A percentile compares a stretch with the other conserved stretches of the same genome.
phyloP scores from a whole-genome alignment of 2,888 invertebrate genomes.

The Tridacna crocea region DNA sequence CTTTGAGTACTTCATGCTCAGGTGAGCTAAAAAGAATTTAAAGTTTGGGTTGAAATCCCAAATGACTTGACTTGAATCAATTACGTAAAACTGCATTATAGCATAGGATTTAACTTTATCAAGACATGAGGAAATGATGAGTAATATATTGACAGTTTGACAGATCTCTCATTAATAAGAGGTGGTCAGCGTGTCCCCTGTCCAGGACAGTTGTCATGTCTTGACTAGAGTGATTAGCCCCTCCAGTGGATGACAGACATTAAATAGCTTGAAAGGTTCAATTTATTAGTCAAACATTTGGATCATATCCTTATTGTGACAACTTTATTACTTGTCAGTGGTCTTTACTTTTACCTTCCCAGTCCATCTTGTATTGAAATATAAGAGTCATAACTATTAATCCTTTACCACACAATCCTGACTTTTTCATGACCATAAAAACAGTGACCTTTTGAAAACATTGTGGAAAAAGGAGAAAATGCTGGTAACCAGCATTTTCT shows the following conservation, averaged over 20 bases:
- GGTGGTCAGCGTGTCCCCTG: conserved; percentile 19
- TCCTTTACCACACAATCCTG: background rate
- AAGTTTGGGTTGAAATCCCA: too few relatives aligned
- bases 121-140: conserved; percentile 15
- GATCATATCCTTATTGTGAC: conserved; percentile 1
- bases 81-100: too few relatives aligned
- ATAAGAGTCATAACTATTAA: background rate
- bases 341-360: background rate
- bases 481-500: background rate
- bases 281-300: conserved; percentile 21
- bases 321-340: conserved; percentile 10
- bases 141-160: conserved; percentile 12
- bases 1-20: too few relatives aligned
- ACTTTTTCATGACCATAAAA: too few relatives aligned
- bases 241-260: background rate
- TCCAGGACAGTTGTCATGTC: conserved; percentile 14
- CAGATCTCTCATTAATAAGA: background rate
- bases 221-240: conserved; percentile 13
- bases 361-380: background rate
- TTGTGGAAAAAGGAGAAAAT: background rate
- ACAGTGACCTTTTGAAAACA: too few relatives aligned
- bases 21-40: too few relatives aligned
- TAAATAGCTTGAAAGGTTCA: conserved; percentile 11
- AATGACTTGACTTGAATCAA: too few relatives aligned
- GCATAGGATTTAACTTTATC: too few relatives aligned